Evolutionary conservation across 1,140 invertebrate species (phyloP), one percentile per base, ranked within the genome.

Genomic region (Ceratoteleas bidentatus): DNA sequence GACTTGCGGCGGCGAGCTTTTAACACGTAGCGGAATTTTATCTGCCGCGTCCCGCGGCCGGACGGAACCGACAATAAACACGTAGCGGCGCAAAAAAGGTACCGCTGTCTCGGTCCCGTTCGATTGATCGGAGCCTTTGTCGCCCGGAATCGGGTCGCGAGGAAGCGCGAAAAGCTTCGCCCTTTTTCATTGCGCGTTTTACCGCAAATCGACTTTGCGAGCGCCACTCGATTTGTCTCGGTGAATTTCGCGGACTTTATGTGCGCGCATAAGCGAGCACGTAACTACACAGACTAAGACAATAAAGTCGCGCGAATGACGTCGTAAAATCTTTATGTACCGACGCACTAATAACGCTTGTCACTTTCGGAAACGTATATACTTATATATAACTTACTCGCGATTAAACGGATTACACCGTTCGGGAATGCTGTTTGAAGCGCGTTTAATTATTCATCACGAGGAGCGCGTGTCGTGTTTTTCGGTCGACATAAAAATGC

Each of bases 321-420:
- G 54, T 78, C 75, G 53, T 78, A 78, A 78, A 78, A 70, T 78
- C 58, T 78, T 78, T 72, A 78, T 66, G 75, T 72, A 70, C 66
- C 61, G 57, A 66, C 60, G 61, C 66, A 66, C 60, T 78, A 78
- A 78, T 72, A 78, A 78, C 54, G 54, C 60, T 72, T 72, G 60
- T 78, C 75, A 60, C 68, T 70, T 72, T 52, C 24, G 54, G 14
- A 64, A 45, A 69, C 52, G 52, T 66, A 60, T 68, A 68, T 68
- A 76, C 64, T 64, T 65, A 53, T 50, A 50, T 70, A 75, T 14
- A 68, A 61, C 49, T 69, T 62, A 69, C 69, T 77, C 62, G 57
- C 49, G 52, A 77, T 69, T 69, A 77, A 77, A 57, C 43, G 58
- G 45, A 77, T 69, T 69, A 77, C 49, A 69, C 47, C 11, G 49